Evolutionary conservation across 2,113 vertebrate species (phyloP).

Genomic region (Platycercus adscitus): DNA sequence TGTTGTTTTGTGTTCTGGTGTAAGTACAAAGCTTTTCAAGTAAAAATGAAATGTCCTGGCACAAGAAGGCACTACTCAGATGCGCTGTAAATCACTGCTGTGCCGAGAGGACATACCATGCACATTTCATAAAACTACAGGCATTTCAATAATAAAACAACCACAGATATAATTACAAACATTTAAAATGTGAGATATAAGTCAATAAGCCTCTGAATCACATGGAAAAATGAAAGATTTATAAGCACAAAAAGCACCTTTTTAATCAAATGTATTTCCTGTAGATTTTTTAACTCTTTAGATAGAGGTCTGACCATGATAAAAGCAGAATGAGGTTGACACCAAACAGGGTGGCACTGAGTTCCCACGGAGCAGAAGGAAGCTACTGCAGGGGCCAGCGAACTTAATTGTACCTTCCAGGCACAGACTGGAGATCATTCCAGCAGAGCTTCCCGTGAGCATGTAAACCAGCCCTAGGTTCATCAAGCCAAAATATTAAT

Average conservation of each 20-base stretch:
- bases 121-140: background rate
- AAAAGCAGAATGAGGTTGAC: background rate
- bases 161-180: background rate
- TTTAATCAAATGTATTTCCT: background rate
- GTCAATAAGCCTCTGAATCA: background rate
- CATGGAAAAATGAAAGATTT: background rate
- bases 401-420: accelerated
- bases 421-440: background rate
- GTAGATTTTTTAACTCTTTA: background rate
- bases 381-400: accelerated
- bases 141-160: background rate
- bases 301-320: background rate
- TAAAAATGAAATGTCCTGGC: background rate
- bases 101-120: accelerated
- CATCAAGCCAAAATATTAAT: background rate
- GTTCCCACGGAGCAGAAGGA: accelerated
- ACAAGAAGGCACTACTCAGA: background rate
- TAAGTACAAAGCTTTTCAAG: background rate
- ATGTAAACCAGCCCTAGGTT: background rate
- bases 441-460: background rate
- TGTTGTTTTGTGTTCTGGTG: background rate
- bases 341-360: accelerated
- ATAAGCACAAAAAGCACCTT: background rate
- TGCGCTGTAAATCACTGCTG: background rate
- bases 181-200: background rate